Evolutionary conservation across 2,888 invertebrate genomes (phyloP), one percentile per base, ranked within the genome.

Genomic region (Rotaria magnacalcarata): DNA sequence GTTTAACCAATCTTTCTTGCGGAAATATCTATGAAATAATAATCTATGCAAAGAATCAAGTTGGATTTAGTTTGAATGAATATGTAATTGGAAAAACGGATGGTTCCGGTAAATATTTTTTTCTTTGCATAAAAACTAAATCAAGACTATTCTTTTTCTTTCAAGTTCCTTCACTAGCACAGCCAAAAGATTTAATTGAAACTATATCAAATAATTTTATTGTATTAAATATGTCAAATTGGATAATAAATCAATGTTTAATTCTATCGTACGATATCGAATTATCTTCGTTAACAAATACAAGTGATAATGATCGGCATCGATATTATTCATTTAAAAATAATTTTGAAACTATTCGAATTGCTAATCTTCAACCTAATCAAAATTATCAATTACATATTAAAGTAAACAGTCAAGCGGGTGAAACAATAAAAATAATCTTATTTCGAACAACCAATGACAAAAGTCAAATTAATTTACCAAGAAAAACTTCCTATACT

Each of bases 311-410:
- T 34, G 11, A 16, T 27, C 67, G 8, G 34, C 67, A 67, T 41
- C 67, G 34, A 67, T 67, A 34, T 34, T 67, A 67, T 34, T 67
- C 67, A 34, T 67, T 67, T 19, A 11, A 67, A 67, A 67, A 67
- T 34, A 34, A 67, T 67, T 41, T 67, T 8, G 47, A 80, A 80
- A 10, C 7, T 47, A 2, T 80, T n/a, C 47, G 47, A 10, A 47
- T 80, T 2, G 3, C 7, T 47, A 80, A 47, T 47, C 14, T 80
- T 19, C 47, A 80, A 80, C 11, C 80, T 41, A 80, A 80, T 80
- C 80, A 47, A 80, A 11, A 80, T n/a, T 47, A 80, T 80, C 47
- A 80, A n/a, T 43, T 80, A 47, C n/a, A 80, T 4, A 80, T 80
- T 80, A n/a, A 43, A 67, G 41, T 41, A 6, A 34, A 67, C 19